Evolutionary conservation across 2,113 vertebrate genomes (phyloP), one percentile per base, ranked within the genome.

Genomic region (Lipophrys pholis): DNA sequence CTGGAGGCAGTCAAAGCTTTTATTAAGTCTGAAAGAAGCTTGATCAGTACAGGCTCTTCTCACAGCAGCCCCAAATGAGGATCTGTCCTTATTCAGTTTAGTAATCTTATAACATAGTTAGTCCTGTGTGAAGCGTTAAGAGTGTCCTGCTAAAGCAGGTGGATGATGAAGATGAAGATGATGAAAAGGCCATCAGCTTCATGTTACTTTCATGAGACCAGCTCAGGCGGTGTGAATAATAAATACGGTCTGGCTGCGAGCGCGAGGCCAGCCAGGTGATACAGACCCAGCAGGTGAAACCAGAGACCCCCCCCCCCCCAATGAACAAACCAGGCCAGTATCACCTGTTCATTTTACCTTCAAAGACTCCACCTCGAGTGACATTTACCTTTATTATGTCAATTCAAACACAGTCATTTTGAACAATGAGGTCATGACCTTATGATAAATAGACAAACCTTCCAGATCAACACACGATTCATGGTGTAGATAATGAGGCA

Each of bases 151-250:
- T 38, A 53, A 54, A 52, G 39, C 30, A 51, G 66, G 21, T 6
- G 16, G 16, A 55, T 71, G 53, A 12, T 65, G 58, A 8, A 16
- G 16, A 55, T 71, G 53, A 12, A 55, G 51, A 7, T 71, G 68
- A 73, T 83, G 39, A 76, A 84, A 68, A 74, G 51, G 6, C 56
- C 21, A 52, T 12, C 21, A 54, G n/a, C 10, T 76, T 90, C 85
- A 90, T 92, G 61, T 81, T 65, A 91, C 42, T 88, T 94, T 88
- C 54, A 92, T 86, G 11, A 56, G 7, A 45, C 41, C 79, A 76
- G 46, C 69, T 80, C 41, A 46, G 81, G 72, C 67, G 7, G 52
- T 40, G 69, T 94, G 46, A 94, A 93, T 94, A 87, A 93, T 93
- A 69, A 53, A 94, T 92, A 41, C 35, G 35, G 11, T 73, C 70